Base-by-base conservation (phyloP, 2,888 invertebrate genomes). In the Sarcophaga caerulescens region DNA sequence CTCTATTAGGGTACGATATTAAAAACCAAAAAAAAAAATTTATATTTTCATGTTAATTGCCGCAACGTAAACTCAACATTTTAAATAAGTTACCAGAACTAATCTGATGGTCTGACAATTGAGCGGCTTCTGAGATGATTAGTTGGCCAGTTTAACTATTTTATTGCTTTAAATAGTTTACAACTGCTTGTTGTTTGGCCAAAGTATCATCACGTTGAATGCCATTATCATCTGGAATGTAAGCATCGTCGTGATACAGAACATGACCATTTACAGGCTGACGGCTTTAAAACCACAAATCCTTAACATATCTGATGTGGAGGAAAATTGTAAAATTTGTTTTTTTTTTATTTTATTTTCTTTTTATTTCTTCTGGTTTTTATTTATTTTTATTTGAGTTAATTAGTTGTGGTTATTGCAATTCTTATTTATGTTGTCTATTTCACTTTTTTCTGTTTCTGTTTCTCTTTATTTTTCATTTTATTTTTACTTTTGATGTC, bases 361-460 rank as follows among this genome's bases (percentile, higher is more conserved):
- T 63, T 77, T 78, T 85, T 82, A 85, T 78, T 8, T 35, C 35
- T 8, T 35, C 8, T 10, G 8, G 35, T 35, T 35, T 52, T 12
- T 52, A 52, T 52, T 65, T 65, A 65, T 63, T 77, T 78, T 82
- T 79, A 85, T 75, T 35, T 35, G 75, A 85, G 85, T 85, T 82
- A 85, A 85, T 82, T 85, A 85, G 85, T 82, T 85, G 85, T 85
- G 85, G 85, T 85, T 75, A 79, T 75, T 70, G 75, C 63, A 69
- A 69, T 76, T 80, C 59, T 14, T 63, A 60, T 81, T 84, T 76
- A 57, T 76, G 44, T n/a, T 65, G n/a, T 17, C 21, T 62, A 10
- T 59, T 66, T 59, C 21, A 59, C 11, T 62, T 23, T 68, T 59
- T 66, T 66, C 17, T 68, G 3, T 62, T 25, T 68, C 52, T 44